These are phyloP conservation scores for Sigmodon hispidus DNA, from an alignment of 2,113 vertebrate genomes.

Conservation along the genomic window DNA sequence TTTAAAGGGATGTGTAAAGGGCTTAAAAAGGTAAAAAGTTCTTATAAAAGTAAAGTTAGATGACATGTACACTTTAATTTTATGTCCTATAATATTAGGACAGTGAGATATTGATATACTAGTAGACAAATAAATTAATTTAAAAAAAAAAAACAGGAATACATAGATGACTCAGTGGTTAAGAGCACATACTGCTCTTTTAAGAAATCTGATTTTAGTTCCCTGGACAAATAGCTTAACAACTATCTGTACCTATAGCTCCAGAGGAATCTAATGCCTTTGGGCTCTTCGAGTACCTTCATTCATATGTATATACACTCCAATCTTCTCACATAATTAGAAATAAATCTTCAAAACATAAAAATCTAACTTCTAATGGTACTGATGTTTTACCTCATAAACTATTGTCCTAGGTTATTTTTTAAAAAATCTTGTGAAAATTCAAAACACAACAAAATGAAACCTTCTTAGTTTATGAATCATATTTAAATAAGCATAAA, in stretches of 20 bases:
- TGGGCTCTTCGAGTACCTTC: not conserved
- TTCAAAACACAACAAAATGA: not conserved
- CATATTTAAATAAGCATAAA: not conserved
- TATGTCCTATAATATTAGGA: not conserved
- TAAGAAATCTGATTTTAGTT: not conserved
- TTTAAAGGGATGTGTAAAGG: not conserved
- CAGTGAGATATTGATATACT: not conserved
- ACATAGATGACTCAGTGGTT: not conserved
- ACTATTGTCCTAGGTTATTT: conserved; percentile 1
- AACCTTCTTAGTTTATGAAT: not conserved
- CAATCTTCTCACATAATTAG: not conserved
- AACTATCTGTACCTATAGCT: not conserved
- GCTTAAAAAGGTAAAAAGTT: not conserved
- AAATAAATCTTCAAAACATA: not conserved
- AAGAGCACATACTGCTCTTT: not conserved
- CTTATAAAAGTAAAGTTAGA: not conserved
- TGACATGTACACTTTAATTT: not conserved
- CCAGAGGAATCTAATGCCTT: not conserved
- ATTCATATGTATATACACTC: not conserved
- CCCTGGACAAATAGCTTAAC: no score
- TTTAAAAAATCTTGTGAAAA: conserved; percentile 43
- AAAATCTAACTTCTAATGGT: conserved; percentile 1
- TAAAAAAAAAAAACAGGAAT: not conserved
- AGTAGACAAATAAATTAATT: not conserved
- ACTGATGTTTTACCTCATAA: conserved; percentile 31